Evolutionary conservation across 2,113 vertebrate species (phyloP), one percentile per base, ranked within the genome.

Genomic region (Pampusana beccarii): DNA sequence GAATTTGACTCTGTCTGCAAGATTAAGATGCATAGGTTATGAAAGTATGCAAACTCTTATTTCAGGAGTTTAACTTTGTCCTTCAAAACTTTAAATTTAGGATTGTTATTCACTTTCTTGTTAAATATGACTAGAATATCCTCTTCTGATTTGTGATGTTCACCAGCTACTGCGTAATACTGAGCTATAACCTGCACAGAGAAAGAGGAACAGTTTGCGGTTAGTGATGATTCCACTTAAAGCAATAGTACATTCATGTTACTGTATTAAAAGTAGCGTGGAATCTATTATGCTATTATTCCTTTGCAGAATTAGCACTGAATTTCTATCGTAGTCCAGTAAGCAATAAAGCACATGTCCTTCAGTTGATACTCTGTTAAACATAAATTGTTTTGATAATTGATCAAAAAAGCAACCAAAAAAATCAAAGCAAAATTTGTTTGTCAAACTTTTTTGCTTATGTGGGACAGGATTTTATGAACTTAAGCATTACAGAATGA

Each of bases 101-200:
- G 99, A 97, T 99, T 99, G 72, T 95, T 98, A 66, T 95, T 98
- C 90, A 99, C 95, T 97, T 99, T 99, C 98, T 98, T 99, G 97
- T 99, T 99, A 97, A 99, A 99, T 50, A 97, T 92, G 46, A 96
- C 98, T 11, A 98, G 95, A 67, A 99, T 96, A 14, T 99, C 98
- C 82, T 98, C 98, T 90, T 99, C 98, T 1, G 98, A 98, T 88
- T 89, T 98, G 96, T 98, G 98, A 58, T 96, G 96, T 25, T 95
- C 98, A 13, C 95, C 97, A 12, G 95, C 96, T 93, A 98, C 97
- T 1, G 98, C 92, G 6, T 98, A 98, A 92, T 99, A 99, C 5
- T 99, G 99, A 36, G 99, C 98, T 95, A 99, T 77, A 70, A 99
- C 98, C 99, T 99, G 97, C 21, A 97, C 71, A 85, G 66, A 87